Conservation (phyloP, 2,113 vertebrate species). For the Tinamus guttatus region DNA sequence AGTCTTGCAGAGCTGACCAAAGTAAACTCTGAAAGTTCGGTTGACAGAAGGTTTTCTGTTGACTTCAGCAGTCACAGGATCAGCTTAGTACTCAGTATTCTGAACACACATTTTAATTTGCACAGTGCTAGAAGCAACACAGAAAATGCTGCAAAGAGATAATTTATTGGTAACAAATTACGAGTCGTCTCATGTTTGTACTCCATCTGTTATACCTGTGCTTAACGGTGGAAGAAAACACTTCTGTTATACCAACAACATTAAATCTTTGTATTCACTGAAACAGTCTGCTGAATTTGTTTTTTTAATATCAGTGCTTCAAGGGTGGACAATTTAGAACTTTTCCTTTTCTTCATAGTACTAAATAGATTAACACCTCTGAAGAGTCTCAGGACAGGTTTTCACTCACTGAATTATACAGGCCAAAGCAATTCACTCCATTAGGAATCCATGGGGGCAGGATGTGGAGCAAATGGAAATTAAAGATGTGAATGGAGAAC, state of each 20-base stretch:
- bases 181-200: not conserved
- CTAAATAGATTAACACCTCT: constrained; percentile 50
- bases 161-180: not conserved
- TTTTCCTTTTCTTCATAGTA: not conserved
- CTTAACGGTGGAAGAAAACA: not conserved
- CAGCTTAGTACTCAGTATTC: not conserved
- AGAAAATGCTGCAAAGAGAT: not conserved
- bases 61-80: not conserved
- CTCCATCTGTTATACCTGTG: not conserved
- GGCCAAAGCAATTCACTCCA: constrained; percentile 49
- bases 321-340: not conserved
- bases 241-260: not conserved
- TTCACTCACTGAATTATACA: constrained; percentile 38
- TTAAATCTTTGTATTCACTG: not conserved
- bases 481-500: constrained; percentile 55
- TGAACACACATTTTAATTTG: not conserved
- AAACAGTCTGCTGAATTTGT: not conserved
- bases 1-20: not conserved
- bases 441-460: constrained; percentile 48
- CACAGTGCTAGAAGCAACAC: not conserved
- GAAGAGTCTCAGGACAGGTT: constrained; percentile 39
- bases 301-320: not conserved
- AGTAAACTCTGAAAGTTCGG: not conserved
- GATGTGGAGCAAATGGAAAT: constrained; percentile 49
- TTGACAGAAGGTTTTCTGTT: not conserved